Evolutionary conservation across 53 echinoderm and acorn worm species (phyloP).

Genomic region (Antedon mediterranea): DNA sequence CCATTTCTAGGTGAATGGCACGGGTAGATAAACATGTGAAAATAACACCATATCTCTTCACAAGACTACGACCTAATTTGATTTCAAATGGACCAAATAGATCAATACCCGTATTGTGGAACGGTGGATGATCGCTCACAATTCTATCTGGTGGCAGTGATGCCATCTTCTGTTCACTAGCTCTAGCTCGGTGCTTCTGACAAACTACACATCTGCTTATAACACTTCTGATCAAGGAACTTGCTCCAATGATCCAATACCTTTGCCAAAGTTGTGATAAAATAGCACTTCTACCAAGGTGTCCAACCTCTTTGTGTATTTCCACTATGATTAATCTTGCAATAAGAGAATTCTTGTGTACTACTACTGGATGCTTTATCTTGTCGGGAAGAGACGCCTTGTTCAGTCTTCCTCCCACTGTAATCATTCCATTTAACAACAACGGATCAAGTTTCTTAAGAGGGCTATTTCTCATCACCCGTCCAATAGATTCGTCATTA

Average conservation of each 20-base stretch:
- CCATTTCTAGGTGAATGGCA: constrained; percentile 40
- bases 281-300: not conserved
- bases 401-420: constrained; percentile 10
- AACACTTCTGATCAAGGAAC: not conserved
- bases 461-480: not conserved
- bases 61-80: constrained; percentile 23
- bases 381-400: constrained; percentile 3
- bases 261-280: not conserved
- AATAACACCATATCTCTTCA: constrained; percentile 33
- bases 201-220: not conserved
- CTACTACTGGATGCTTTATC: not conserved
- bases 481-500: not conserved
- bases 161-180: not conserved
- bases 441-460: not conserved
- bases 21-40: constrained; percentile 31
- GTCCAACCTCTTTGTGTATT: not conserved
- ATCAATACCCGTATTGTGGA: not conserved
- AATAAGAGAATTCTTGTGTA: not conserved
- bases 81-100: constrained; percentile 22
- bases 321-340: not conserved
- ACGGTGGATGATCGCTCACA: not conserved
- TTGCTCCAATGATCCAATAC: not conserved
- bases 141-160: not conserved
- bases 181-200: not conserved
- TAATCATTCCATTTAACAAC: not conserved